Evolutionary conservation across 2,113 vertebrate genomes (phyloP), one percentile per base, ranked within the genome.

Genomic region (Anolis sagrei): DNA sequence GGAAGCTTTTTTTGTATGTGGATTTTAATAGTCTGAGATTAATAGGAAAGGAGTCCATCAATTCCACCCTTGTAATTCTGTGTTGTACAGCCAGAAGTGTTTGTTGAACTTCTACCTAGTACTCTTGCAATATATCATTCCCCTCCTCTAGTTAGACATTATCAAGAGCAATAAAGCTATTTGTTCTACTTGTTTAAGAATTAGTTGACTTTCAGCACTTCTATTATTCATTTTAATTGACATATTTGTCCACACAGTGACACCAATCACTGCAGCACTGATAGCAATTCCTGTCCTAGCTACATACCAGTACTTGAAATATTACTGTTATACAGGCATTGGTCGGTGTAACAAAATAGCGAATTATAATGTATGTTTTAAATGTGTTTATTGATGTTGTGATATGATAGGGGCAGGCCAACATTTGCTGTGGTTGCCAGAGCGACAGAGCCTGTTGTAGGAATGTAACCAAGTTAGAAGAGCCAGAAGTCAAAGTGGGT

Each of bases 71-170:
- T 51, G 11, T 64, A 48, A 81, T 61, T 48, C 25, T 13, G 7
- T 34, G n/a, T 72, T 58, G 34, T 82, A 23, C 10, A 81, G 44
- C 44, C 49, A 78, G 4, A n/a, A 34, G 16, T 70, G 51, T 36
- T 76, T 70, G 25, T 32, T 84, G 62, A 84, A 78, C 74, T 70
- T 39, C 83, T 78, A 10, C 75, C 83, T 69, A 69, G 32, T 78
- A 16, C 25, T 23, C 4, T 48, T 78, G 25, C 25, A n/a, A 23
- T 62, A 23, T 16, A 29, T 29, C 66, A 39, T 27, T 44, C 13
- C 10, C 16, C 32, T 4, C 3, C 1, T 64, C 29, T 16, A 0
- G 32, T 68, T 25, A 58, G 34, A 4, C 34, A 14, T 78, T 58
- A 54, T 32, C 34, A 69, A 51, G 27, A 58, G 75, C 75, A 70